Conservation (phyloP, 30 jellyfish, hydroid and myxozoan species). For the Morbakka virulenta region DNA sequence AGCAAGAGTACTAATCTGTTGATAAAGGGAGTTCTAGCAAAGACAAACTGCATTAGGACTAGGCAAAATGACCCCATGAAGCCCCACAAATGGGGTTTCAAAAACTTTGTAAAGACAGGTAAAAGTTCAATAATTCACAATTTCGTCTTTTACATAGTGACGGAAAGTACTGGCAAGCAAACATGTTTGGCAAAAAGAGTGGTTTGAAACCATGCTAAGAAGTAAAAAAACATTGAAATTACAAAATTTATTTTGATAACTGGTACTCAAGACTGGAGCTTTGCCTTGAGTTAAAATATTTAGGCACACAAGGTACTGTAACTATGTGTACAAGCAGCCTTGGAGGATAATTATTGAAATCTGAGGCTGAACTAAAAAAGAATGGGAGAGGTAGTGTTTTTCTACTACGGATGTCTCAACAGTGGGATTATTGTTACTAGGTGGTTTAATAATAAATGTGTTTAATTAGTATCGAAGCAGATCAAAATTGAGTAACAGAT, state of each 20-base stretch:
- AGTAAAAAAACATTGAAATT: background rate
- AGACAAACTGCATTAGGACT: slow-evolving; percentile 22
- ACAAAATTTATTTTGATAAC: slow-evolving; percentile 20
- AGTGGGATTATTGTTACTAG: background rate
- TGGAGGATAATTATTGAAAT: background rate
- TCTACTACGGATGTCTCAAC: slow-evolving; percentile 14
- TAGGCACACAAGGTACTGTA: slow-evolving; percentile 40
- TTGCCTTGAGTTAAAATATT: background rate
- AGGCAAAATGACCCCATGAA: slow-evolving; percentile 29
- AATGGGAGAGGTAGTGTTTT: slow-evolving; percentile 30
- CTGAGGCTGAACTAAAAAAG: slow-evolving; percentile 10
- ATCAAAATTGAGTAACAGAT: slow-evolving; percentile 8
- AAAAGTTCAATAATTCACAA: slow-evolving; percentile 3
- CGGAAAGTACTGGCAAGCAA: background rate
- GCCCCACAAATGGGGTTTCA: slow-evolving; percentile 45
- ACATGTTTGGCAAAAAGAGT: slow-evolving; percentile 1
- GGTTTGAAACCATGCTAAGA: slow-evolving; percentile 11
- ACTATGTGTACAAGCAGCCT: slow-evolving; percentile 9
- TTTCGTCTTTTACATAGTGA: slow-evolving; percentile 26
- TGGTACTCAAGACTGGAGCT: slow-evolving; percentile 28
- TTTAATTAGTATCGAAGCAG: slow-evolving; percentile 5
- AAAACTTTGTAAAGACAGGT: slow-evolving; percentile 41
- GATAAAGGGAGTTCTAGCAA: slow-evolving; percentile 10
- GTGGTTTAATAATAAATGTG: slow-evolving; percentile 37
- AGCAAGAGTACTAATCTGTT: background rate